Evolutionary conservation across 1,140 invertebrate species (phyloP), one percentile per base, ranked within the genome.

Genomic region (Musca vetustissima): DNA sequence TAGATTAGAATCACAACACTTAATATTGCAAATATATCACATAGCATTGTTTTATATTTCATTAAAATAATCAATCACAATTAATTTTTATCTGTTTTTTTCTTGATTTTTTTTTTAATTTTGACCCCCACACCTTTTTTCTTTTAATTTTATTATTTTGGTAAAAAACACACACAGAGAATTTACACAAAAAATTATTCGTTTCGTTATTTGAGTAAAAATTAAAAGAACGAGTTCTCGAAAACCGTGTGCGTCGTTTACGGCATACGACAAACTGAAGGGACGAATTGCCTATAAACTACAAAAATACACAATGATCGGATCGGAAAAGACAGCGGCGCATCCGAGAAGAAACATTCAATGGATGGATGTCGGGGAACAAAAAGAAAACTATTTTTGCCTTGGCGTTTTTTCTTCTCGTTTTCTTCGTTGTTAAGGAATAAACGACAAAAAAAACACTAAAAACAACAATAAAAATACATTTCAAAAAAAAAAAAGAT

Each of bases 251-350:
- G 65, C 49, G 48, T 52, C 48, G 47, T 50, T 66, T 66, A 52
- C 65, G 49, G 47, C 24, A 52, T 66, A 52, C 65, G 65, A 52
- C 65, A 66, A 66, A 66, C 65, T 66, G 19, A 66, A 66, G 49
- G 64, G 48, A 61, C 32, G 57, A 61, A 36, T 59, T 36, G 28
- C 57, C 28, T 43, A 61, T 36, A 61, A 61, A 36, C 28, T 43
- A 36, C 57, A 36, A 61, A 61, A 61, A 61, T 61, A 61, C 57
- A 61, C 57, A 32, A 61, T 19, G 36, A 36, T 61, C n/a, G n/a
- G 57, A 61, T 43, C 36, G 36, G 28, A 61, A n/a, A n/a, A 61
- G 17, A 61, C 17, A 52, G 49, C n/a, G n/a, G n/a, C n/a, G n/a
- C 17, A 19, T 52, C 17, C n/a, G 21, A 52, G 21, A n/a, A n/a